Evolutionary conservation across 2,888 invertebrate species (phyloP).

Genomic region (Punctoribates punctum): DNA sequence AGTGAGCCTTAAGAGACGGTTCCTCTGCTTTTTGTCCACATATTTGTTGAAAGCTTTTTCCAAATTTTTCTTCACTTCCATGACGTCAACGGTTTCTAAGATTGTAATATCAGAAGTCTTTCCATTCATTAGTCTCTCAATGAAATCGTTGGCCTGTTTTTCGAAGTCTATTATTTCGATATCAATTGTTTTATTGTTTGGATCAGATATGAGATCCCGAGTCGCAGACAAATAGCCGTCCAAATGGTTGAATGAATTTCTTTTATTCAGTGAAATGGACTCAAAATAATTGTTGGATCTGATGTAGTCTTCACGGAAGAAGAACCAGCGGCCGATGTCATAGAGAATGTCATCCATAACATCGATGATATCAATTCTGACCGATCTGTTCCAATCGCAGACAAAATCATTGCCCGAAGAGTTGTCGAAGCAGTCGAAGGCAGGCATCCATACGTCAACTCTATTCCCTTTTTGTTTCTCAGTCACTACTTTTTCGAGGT

Average conservation of each 20-base stretch:
- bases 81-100: conserved; percentile 25
- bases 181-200: neutral
- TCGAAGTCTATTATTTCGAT: conserved; percentile 33
- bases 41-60: neutral
- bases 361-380: conserved; percentile 13
- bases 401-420: neutral
- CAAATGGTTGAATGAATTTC: conserved; percentile 36
- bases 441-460: conserved; percentile 32
- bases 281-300: conserved; percentile 46
- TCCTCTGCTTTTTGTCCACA: conserved; percentile 7
- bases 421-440: conserved; percentile 40
- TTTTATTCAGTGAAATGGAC: neutral
- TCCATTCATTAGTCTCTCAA: conserved; percentile 33
- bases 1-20: conserved; percentile 8
- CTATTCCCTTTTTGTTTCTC: conserved; percentile 25
- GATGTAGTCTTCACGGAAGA: conserved; percentile 47
- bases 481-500: conserved; percentile 42
- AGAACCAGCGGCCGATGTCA: conserved; percentile 47
- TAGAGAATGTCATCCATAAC: conserved; percentile 42
- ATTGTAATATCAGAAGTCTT: conserved; percentile 11
- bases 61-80: conserved; percentile 1
- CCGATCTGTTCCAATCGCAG: conserved; percentile 40
- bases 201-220: conserved; percentile 13
- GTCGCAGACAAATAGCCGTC: conserved; percentile 37
- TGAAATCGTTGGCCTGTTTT: conserved; percentile 10